A percentile compares a stretch with the other conserved stretches of the same genome.
Evolutionary conservation across 2,797 vertebrate species (phyloP).

Genomic region (Chromobotia macracanthus): DNA sequence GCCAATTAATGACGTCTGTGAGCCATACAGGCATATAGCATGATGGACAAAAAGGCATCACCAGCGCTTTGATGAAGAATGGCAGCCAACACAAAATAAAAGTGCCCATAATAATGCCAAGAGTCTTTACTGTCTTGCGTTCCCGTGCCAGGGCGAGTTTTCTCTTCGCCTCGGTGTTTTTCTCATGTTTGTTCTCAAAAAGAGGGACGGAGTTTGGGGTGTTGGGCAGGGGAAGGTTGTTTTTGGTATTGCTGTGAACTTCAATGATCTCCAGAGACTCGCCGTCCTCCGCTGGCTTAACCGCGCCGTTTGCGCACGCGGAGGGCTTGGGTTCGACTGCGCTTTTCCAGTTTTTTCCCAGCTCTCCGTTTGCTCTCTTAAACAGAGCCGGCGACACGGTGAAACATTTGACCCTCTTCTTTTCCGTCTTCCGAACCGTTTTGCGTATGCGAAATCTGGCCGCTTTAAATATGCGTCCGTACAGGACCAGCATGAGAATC

Average conservation of each 20-base stretch:
- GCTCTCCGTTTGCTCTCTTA: slow-evolving; percentile 79
- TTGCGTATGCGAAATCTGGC: slow-evolving; percentile 94
- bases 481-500: slow-evolving; percentile 90
- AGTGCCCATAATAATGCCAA: slow-evolving; percentile 98
- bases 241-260: slow-evolving; percentile 82
- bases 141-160: slow-evolving; percentile 95
- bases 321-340: slow-evolving; percentile 78
- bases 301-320: slow-evolving; percentile 83
- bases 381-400: slow-evolving; percentile 77
- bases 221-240: slow-evolving; percentile 81
- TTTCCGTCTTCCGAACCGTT: slow-evolving; percentile 82
- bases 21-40: slow-evolving; percentile 90
- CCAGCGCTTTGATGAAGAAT: slow-evolving; percentile 94
- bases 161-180: slow-evolving; percentile 86
- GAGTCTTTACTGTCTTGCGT: slow-evolving; percentile 94
- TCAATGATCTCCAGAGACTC: slow-evolving; percentile 90
- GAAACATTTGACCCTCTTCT: slow-evolving; percentile 79
- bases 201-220: slow-evolving; percentile 70
- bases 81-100: slow-evolving; percentile 98
- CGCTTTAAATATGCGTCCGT: slow-evolving; percentile 95
- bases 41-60: slow-evolving; percentile 89
- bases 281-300: slow-evolving; percentile 83
- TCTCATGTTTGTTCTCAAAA: slow-evolving; percentile 86
- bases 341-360: slow-evolving; percentile 80
- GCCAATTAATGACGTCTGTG: slow-evolving; percentile 92